Percentiles rank a stretch among this genome's conserved stretches.
phyloP scores from a whole-genome alignment of 2,797 vertebrate genomes.

The Catharus ustulatus region DNA sequence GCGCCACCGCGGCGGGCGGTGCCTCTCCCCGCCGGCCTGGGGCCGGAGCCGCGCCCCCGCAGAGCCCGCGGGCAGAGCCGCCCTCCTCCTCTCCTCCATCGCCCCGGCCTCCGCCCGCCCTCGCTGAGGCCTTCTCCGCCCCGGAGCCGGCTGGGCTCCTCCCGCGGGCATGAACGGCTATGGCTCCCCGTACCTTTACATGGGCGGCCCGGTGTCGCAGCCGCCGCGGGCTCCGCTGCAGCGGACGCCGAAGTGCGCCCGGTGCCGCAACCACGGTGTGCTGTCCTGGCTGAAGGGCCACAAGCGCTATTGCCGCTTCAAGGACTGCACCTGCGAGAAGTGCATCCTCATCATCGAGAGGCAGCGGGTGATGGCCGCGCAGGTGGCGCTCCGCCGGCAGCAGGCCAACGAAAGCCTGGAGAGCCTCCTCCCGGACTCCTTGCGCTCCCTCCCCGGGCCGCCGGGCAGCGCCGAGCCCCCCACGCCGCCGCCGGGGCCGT shows the following conservation, averaged over 20 bases:
- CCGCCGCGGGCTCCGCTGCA: constrained; percentile 89
- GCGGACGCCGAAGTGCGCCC: constrained; percentile 94
- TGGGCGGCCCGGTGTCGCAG: constrained; percentile 93
- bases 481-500: constrained; percentile 49
- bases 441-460: constrained; percentile 83
- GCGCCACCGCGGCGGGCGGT: not conserved
- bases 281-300: constrained; percentile 96
- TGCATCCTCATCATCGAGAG: constrained; percentile 97
- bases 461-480: constrained; percentile 53
- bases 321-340: constrained; percentile 97
- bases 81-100: not conserved
- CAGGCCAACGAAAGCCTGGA: constrained; percentile 96
- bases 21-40: not conserved
- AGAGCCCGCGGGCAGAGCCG: not conserved
- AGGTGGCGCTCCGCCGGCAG: constrained; percentile 92
- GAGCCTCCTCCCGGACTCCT: constrained; percentile 91
- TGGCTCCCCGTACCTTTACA: constrained; percentile 94
- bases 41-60: not conserved
- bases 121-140: not conserved
- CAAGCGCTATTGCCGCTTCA: constrained; percentile 97
- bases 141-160: not conserved
- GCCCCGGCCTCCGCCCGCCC: not conserved
- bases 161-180: constrained; percentile 89
- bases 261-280: constrained; percentile 95
- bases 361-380: constrained; percentile 97